phyloP scores from a whole-genome alignment of 1,140 invertebrate genomes.

The Goniozus legneri region DNA sequence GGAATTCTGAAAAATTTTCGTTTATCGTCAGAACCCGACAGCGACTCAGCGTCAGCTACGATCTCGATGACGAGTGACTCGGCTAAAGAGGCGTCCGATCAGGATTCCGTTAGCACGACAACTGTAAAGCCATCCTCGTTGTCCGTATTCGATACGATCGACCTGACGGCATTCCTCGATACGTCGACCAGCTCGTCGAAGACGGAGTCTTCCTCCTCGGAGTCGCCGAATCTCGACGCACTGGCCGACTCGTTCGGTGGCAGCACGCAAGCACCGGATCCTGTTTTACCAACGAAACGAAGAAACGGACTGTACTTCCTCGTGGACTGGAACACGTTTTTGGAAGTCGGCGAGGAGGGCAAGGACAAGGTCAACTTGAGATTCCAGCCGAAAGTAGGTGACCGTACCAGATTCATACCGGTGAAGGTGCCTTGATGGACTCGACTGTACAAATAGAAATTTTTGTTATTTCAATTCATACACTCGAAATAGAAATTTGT shows the following conservation, averaged over 20 bases:
- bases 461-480: no score
- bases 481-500: neutral
- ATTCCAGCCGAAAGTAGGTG: slow-evolving; percentile 75
- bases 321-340: slow-evolving; percentile 79
- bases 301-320: slow-evolving; percentile 79
- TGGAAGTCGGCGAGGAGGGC: slow-evolving; percentile 75
- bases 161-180: neutral
- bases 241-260: slow-evolving; percentile 76
- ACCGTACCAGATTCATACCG: slow-evolving; percentile 70
- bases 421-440: slow-evolving; percentile 63
- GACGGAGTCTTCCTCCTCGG: neutral
- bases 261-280: slow-evolving; percentile 53
- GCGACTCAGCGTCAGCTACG: no score
- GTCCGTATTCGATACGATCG: neutral
- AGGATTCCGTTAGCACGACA: neutral
- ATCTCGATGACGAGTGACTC: no score
- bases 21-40: no score
- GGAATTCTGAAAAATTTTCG: no score
- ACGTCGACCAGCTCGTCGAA: neutral
- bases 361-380: slow-evolving; percentile 72
- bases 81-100: neutral
- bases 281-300: slow-evolving; percentile 59
- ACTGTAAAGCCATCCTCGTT: neutral
- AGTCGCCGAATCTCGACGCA: slow-evolving; percentile 55
- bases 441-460: no score